Conservation (phyloP, 2,888 invertebrate genomes). For the Parapristionchus giblindavisi region DNA sequence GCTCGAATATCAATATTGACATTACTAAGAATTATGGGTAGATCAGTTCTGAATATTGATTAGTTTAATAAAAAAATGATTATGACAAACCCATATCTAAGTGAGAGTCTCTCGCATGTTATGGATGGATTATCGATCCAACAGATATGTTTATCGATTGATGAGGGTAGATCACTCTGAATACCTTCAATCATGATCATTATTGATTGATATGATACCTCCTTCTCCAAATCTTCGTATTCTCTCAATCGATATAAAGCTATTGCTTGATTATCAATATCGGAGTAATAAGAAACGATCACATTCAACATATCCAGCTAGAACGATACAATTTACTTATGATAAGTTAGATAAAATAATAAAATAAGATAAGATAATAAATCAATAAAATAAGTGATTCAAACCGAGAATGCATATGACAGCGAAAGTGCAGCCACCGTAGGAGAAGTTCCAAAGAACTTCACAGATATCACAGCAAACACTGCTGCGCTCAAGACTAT, state of each 20-base stretch:
- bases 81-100: background rate
- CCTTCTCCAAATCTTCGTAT: background rate
- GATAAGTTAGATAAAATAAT: no score
- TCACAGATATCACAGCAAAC: slow-evolving; percentile 80
- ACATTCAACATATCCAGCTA: background rate
- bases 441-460: slow-evolving; percentile 70
- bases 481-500: no score
- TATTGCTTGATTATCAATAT: background rate
- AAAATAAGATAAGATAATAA: no score
- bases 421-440: slow-evolving; percentile 74
- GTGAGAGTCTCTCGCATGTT: background rate
- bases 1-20: slow-evolving; percentile 61
- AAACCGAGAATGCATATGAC: slow-evolving; percentile 69
- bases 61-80: background rate
- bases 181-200: no score
- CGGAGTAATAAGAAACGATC: background rate
- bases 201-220: no score
- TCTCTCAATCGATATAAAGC: background rate
- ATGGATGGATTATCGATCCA: background rate
- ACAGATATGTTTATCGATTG: background rate
- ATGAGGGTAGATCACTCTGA: no score
- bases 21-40: background rate
- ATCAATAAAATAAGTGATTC: no score
- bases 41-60: background rate
- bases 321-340: background rate